Conservation (phyloP, 2,797 vertebrate species). For the Anguilla anguilla region DNA sequence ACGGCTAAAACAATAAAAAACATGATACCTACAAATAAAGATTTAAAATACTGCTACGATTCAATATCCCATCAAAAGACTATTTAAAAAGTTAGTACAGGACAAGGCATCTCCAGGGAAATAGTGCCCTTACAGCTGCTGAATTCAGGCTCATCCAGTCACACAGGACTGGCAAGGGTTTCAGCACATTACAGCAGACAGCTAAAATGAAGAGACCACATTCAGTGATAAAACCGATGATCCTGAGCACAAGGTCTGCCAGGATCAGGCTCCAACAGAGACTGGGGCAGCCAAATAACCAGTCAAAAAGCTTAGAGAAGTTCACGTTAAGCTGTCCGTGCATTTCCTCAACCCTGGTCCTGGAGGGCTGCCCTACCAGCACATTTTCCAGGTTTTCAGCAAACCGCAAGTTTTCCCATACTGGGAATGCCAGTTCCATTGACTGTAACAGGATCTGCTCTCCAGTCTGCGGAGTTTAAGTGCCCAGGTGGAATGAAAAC, state of each 20-base stretch:
- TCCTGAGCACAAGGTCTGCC: neutral
- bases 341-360: neutral
- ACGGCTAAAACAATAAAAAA: constrained; percentile 8
- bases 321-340: neutral
- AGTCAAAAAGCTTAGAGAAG: neutral
- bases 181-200: neutral
- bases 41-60: neutral
- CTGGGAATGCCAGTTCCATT: neutral
- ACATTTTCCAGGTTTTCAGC: neutral
- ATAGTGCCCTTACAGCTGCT: neutral
- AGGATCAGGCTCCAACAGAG: neutral
- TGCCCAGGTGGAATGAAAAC: neutral
- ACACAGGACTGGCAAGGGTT: neutral
- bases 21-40: neutral
- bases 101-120: neutral
- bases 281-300: neutral
- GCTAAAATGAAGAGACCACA: neutral
- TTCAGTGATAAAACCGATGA: neutral
- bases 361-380: neutral
- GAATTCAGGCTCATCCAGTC: neutral
- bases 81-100: neutral
- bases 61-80: neutral
- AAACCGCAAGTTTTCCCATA: neutral
- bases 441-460: neutral
- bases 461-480: neutral